Percentiles rank a stretch among this genome's conserved stretches.
phyloP scores from a whole-genome alignment of 2,797 vertebrate species.

The Platyrinchus mystaceus region DNA sequence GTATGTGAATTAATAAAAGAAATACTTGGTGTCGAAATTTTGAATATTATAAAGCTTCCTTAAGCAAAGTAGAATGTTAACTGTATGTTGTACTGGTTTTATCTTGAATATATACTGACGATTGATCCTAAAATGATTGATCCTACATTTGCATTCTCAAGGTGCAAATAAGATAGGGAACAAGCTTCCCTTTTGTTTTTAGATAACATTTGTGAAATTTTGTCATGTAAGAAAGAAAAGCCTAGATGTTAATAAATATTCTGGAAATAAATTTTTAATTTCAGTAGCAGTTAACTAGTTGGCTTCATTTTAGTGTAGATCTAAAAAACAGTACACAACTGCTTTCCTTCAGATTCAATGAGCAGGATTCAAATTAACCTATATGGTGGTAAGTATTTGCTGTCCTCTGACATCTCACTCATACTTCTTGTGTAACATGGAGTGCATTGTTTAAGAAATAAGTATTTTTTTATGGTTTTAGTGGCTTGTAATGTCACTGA shows the following conservation, averaged over 20 bases:
- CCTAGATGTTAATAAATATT: neutral
- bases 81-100: neutral
- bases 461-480: neutral
- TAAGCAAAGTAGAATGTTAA: neutral
- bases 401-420: neutral
- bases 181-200: neutral
- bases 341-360: neutral
- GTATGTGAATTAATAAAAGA: neutral
- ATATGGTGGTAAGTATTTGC: neutral
- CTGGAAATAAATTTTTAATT: neutral
- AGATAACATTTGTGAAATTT: neutral
- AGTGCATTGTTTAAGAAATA: neutral
- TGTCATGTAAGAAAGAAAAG: neutral
- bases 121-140: neutral
- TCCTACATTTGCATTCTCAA: neutral
- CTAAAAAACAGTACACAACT: neutral
- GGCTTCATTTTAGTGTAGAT: neutral
- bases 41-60: neutral
- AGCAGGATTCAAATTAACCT: neutral
- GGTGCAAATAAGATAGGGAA: neutral
- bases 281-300: neutral
- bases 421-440: neutral
- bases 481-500: neutral
- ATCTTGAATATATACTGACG: neutral
- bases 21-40: neutral